Percentiles rank a stretch among this genome's conserved stretches.
phyloP scores from a whole-genome alignment of 2,888 invertebrate species.

The Pammene fasciana region DNA sequence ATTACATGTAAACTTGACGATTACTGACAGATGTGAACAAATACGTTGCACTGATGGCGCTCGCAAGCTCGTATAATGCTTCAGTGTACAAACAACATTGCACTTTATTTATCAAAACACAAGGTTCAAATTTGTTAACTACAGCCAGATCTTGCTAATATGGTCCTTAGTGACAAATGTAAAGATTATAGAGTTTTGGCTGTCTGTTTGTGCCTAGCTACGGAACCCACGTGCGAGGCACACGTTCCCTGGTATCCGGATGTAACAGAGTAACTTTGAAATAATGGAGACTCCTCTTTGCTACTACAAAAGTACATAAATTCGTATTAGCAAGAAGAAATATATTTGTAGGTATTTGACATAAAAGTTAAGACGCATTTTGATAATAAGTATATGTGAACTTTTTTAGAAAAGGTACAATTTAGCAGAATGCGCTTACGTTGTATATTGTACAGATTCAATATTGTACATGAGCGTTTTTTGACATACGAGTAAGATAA shows the following conservation, averaged over 20 bases:
- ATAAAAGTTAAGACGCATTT: no score
- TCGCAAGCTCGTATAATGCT: constrained; percentile 5
- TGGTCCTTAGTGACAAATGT: constrained; percentile 17
- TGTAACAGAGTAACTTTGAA: constrained; percentile 48
- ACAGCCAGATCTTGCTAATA: neutral
- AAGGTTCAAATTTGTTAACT: neutral
- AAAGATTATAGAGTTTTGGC: constrained; percentile 40
- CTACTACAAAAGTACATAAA: neutral
- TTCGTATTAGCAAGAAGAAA: no score
- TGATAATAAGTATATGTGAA: no score
- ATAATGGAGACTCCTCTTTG: constrained; percentile 48
- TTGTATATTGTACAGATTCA: no score
- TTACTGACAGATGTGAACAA: constrained; percentile 50
- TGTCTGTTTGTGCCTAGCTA: constrained; percentile 57
- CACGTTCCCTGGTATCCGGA: constrained; percentile 62
- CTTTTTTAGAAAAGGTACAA: no score
- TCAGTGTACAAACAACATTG: neutral
- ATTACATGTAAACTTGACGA: constrained; percentile 33
- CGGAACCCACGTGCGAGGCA: constrained; percentile 75
- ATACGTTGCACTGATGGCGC: neutral
- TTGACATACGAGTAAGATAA: no score
- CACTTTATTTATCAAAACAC: neutral
- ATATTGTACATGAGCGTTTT: no score
- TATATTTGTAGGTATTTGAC: no score
- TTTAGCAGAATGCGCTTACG: no score